Evolutionary conservation across 2,113 vertebrate genomes (phyloP), one percentile per base, ranked within the genome.

Genomic region (Plotosus lineatus): DNA sequence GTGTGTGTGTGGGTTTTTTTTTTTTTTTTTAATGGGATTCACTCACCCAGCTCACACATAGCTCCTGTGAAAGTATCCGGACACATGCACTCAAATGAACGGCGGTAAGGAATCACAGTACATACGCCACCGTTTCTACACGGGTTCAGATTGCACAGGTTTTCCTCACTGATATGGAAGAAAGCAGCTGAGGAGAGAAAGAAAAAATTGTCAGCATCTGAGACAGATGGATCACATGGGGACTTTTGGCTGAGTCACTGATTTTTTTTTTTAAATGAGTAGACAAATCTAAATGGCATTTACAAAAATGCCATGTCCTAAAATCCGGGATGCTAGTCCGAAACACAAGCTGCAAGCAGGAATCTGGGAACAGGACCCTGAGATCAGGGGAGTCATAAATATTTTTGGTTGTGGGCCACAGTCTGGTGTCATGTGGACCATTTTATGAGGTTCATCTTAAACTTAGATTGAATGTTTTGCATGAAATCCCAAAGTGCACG

Each of bases 81-180:
- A 87, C 97, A 99, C 38, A 86, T 76, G 77, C 97, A 99, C 81
- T 92, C 88, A 21, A 95, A 94, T 2, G 84, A 86, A 12, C 0
- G 46, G 0, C 26, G 77, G 28, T 85, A 79, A 0, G 91, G 90
- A 0, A 84, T n/a, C 7, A 4, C 73, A 23, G 80, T 86, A 86
- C 97, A 98, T 3, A 88, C 87, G 0, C 96, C 97, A 23, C 95
- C 93, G 0, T 98, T 94, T 84, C 90, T 90, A 87, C 97, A 99
- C 0, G 95, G 95, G 17, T 87, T 89, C 5, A 42, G 86, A 79
- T 42, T 84, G 28, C 97, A 99, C 28, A 78, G 87, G 69, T 94
- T 89, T 9, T 9, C 44, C 14, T 71, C 6, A 26, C 40, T 66
- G 55, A 44, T 80, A 1, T 80, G 73, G 28, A 36, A 15, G 26